phyloP scores from a whole-genome alignment of 2,113 vertebrate genomes.

The Galbula dea region DNA sequence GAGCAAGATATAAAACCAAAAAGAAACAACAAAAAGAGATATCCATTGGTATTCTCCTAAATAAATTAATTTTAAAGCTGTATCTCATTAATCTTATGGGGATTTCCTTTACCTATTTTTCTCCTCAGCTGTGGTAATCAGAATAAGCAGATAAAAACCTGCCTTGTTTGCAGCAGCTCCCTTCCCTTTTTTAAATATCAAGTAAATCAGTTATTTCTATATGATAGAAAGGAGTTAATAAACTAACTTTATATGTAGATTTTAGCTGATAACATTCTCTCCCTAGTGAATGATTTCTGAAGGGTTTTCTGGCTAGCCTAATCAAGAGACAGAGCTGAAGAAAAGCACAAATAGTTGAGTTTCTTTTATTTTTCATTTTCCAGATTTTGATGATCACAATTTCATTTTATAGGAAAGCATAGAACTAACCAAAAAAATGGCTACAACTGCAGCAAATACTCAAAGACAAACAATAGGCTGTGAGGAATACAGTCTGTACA shows the following conservation, averaged over 20 bases:
- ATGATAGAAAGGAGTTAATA: background rate
- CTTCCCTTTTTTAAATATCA: background rate
- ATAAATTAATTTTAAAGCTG: background rate
- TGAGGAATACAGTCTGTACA: slow-evolving; percentile 89
- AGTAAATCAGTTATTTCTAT: background rate
- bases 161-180: background rate
- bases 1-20: background rate
- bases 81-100: background rate
- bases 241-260: background rate
- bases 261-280: background rate
- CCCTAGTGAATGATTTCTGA: background rate
- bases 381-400: background rate
- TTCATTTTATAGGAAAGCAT: background rate
- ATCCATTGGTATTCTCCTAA: background rate
- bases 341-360: background rate
- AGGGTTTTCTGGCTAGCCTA: background rate
- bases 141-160: background rate
- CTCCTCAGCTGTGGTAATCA: background rate
- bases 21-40: background rate
- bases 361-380: background rate
- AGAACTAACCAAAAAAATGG: slow-evolving; percentile 42
- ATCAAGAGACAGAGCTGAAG: background rate
- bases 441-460: slow-evolving; percentile 39
- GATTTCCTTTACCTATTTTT: background rate
- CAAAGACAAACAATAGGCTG: slow-evolving; percentile 55